A percentile compares a stretch with the other conserved stretches of the same genome.
Conservation (phyloP, 2,888 invertebrate species). For the Agrotis ipsilon region DNA sequence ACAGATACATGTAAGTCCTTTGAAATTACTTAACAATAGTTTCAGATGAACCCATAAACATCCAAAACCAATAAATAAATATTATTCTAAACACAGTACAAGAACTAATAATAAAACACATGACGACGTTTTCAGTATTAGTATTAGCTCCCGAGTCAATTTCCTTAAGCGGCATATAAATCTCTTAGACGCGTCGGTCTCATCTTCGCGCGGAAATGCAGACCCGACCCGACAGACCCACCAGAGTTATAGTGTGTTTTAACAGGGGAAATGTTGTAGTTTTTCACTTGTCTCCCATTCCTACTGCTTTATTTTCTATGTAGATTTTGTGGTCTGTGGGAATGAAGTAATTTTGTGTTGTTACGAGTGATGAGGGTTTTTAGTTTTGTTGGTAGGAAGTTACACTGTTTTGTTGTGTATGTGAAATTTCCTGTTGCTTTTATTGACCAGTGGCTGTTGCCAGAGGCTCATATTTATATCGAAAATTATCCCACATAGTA, state of each 20-base stretch:
- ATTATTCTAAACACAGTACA: conserved; percentile 14
- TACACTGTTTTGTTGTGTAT: background rate
- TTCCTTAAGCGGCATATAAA: conserved; percentile 85
- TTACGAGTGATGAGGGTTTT: conserved; percentile 37
- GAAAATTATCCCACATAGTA: no score
- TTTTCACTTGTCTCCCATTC: conserved; percentile 79
- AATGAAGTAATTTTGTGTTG: conserved; percentile 58
- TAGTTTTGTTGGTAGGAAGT: background rate
- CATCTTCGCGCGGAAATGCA: conserved; percentile 85
- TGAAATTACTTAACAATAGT: background rate
- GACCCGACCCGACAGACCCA: conserved; percentile 79
- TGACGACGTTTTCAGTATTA: conserved; percentile 54
- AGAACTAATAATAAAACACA: conserved; percentile 51
- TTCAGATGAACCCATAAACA: background rate
- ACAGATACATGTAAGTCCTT: no score
- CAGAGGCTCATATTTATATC: no score
- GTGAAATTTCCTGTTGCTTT: background rate
- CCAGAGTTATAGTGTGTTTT: conserved; percentile 85
- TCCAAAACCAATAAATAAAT: background rate
- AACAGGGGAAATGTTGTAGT: conserved; percentile 87
- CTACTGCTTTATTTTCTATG: conserved; percentile 66
- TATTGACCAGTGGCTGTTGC: no score
- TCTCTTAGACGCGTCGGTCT: conserved; percentile 81
- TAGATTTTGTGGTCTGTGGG: conserved; percentile 57
- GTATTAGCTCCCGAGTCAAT: conserved; percentile 79